phyloP scores from a whole-genome alignment of 1,140 invertebrate species.

The Leptinotarsa lineolata region DNA sequence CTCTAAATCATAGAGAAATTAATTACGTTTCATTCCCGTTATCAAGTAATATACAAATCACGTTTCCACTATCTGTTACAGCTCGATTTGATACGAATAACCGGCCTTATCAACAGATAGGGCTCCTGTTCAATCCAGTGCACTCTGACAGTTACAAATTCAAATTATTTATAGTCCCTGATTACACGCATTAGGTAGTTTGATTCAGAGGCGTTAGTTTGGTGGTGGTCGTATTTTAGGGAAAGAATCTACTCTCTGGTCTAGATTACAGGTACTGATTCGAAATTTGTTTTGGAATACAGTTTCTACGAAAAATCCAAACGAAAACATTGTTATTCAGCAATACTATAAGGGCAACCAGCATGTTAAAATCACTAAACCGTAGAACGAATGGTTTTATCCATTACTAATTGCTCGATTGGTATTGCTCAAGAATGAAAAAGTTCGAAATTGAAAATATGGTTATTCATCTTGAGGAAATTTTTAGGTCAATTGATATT shows the following conservation, averaged over 20 bases:
- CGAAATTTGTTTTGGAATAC: too few species aligned
- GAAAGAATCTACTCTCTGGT: conserved; percentile 3
- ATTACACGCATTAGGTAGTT: conserved; percentile 31
- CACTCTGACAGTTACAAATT: conserved; percentile 41
- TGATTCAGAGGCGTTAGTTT: background rate
- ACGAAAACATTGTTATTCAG: too few species aligned
- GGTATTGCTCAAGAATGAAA: too few species aligned
- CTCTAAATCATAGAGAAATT: conserved; percentile 48
- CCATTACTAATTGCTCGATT: too few species aligned
- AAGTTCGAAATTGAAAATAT: too few species aligned
- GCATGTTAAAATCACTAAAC: too few species aligned
- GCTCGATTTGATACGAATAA: conserved; percentile 49
- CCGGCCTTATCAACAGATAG: conserved; percentile 30
- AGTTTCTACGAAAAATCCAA: too few species aligned
- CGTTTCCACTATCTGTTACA: conserved; percentile 42
- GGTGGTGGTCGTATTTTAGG: conserved; percentile 17
- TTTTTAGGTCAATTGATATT: too few species aligned
- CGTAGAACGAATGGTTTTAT: too few species aligned
- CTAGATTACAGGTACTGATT: too few species aligned
- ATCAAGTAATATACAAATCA: conserved; percentile 53
- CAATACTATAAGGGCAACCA: too few species aligned
- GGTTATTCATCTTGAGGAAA: too few species aligned
- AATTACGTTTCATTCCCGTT: conserved; percentile 50
- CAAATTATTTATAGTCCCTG: conserved; percentile 38
- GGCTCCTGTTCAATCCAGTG: conserved; percentile 19